Percentiles rank a stretch among this genome's conserved stretches.
Conservation (phyloP, 2,888 invertebrate genomes). For the Sesia apiformis region DNA sequence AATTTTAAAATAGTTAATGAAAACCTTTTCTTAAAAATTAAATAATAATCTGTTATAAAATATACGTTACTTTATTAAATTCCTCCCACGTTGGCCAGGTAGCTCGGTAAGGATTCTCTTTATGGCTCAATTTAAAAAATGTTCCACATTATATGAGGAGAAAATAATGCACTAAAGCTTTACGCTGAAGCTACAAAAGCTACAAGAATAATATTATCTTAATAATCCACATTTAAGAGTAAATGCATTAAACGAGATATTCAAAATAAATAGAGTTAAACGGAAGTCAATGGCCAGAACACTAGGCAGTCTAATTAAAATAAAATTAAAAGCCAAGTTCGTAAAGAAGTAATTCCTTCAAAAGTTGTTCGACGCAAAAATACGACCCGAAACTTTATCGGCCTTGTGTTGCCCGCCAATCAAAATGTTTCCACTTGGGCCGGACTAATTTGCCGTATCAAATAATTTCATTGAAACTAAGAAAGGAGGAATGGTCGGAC, state of each 20-base stretch:
- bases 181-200: constrained; percentile 30
- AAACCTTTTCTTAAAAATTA: constrained; percentile 1
- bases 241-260: neutral
- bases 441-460: constrained; percentile 33
- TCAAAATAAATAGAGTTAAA: no score
- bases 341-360: constrained; percentile 20
- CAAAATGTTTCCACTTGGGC: constrained; percentile 21
- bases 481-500: constrained; percentile 34
- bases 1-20: neutral
- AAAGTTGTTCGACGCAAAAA: constrained; percentile 24
- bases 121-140: constrained; percentile 63
- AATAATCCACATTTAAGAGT: neutral
- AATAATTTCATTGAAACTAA: constrained; percentile 34
- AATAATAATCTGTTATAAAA: constrained; percentile 52
- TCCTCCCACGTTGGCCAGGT: constrained; percentile 43
- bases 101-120: constrained; percentile 48
- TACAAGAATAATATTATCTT: neutral
- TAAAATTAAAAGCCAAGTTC: neutral
- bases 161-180: constrained; percentile 48
- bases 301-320: neutral
- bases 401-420: constrained; percentile 28
- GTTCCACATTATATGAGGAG: constrained; percentile 48
- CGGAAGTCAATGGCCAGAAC: neutral
- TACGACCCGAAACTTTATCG: constrained; percentile 29
- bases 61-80: constrained; percentile 63